Percentiles rank a stretch among this genome's conserved stretches.
Evolutionary conservation across 2,113 vertebrate genomes (phyloP).

Genomic region (Phyllostomus hastatus): DNA sequence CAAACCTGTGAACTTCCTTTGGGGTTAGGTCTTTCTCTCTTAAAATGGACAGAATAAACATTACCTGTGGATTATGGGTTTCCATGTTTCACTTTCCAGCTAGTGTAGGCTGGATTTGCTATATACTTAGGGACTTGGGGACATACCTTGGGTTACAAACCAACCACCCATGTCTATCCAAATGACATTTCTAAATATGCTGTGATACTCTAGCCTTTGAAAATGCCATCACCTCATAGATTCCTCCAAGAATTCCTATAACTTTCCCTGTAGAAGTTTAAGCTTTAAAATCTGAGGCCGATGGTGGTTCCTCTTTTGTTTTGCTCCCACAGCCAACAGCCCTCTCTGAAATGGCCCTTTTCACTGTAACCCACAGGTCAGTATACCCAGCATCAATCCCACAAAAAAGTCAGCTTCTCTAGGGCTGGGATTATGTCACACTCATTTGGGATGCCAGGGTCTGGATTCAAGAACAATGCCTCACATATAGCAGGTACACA

Average conservation of each 20-base stretch:
- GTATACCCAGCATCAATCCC: background rate
- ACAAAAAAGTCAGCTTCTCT: background rate
- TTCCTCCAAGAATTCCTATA: background rate
- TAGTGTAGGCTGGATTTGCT: background rate
- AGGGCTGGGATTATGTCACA: no score
- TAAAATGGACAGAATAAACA: background rate
- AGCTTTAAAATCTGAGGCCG: background rate
- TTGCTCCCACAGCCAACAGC: background rate
- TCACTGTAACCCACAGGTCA: background rate
- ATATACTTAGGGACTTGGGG: background rate
- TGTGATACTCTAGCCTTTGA: background rate
- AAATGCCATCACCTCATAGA: background rate
- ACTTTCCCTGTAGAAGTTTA: background rate
- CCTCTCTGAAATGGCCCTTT: background rate
- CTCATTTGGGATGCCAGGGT: background rate
- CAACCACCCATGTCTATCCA: background rate
- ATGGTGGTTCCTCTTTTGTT: background rate
- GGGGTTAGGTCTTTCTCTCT: background rate
- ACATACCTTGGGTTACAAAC: background rate
- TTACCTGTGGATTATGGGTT: background rate
- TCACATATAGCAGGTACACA: fast-evolving
- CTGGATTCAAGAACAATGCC: background rate
- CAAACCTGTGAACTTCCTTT: background rate
- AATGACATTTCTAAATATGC: background rate
- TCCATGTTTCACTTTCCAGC: background rate